Conservation (phyloP, 2,888 invertebrate species). For the Saturnia japonica region DNA sequence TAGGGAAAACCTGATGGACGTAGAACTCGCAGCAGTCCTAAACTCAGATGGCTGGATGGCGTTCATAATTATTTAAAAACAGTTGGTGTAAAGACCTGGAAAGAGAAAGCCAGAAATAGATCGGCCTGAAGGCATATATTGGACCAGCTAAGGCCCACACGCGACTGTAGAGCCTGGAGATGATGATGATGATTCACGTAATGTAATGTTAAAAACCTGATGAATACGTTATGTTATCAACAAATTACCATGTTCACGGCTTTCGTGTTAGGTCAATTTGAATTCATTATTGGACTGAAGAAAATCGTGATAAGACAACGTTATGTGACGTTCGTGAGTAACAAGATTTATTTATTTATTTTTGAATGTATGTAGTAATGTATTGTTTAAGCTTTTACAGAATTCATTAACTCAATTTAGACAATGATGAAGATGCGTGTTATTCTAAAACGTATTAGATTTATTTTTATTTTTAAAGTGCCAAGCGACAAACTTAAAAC, state of each 20-base stretch:
- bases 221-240: neutral
- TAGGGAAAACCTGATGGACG: no score
- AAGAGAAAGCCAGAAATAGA: no score
- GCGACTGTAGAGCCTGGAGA: no score
- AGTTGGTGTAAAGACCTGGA: no score
- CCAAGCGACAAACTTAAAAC: neutral
- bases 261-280: slow-evolving; percentile 54
- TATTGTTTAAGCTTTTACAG: neutral
- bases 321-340: slow-evolving; percentile 19
- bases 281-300: slow-evolving; percentile 32
- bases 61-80: no score
- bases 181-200: no score
- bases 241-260: slow-evolving; percentile 17
- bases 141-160: no score
- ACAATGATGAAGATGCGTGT: neutral
- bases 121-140: no score
- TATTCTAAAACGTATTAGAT: neutral
- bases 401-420: neutral
- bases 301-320: slow-evolving; percentile 38
- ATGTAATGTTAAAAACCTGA: no score
- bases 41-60: no score
- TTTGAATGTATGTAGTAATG: neutral
- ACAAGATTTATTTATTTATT: neutral
- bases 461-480: no score
- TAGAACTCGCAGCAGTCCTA: no score